Evolutionary conservation across 2,113 vertebrate species (phyloP).

Genomic region (Vulpes lagopus): DNA sequence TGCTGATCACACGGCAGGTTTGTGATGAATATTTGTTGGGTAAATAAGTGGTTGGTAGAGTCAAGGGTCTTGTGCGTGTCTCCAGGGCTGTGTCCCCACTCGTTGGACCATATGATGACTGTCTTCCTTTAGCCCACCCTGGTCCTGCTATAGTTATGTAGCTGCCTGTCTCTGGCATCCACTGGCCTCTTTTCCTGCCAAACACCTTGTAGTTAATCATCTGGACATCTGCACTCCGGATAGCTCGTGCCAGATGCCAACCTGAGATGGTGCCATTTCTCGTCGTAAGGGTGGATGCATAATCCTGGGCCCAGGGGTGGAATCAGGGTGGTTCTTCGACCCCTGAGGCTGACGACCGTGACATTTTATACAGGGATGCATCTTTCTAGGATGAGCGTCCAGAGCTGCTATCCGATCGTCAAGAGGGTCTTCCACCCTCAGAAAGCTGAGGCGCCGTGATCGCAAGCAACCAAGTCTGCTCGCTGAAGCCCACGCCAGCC

Average conservation of each 20-base stretch:
- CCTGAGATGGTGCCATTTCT: background rate
- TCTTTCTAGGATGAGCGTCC: background rate
- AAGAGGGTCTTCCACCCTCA: background rate
- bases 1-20: background rate
- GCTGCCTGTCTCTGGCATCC: background rate
- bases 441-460: background rate
- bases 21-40: background rate
- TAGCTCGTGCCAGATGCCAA: background rate
- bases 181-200: conserved; percentile 22
- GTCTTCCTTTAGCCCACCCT: background rate
- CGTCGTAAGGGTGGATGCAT: background rate
- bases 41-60: background rate
- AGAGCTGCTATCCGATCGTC: background rate
- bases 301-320: background rate
- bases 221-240: background rate
- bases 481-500: too few relatives aligned
- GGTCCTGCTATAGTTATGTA: background rate
- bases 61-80: background rate
- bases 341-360: background rate
- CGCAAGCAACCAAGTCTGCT: background rate
- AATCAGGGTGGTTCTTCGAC: background rate
- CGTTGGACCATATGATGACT: background rate
- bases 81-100: background rate
- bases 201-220: background rate
- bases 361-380: background rate